Evolutionary conservation across 2,888 invertebrate species (phyloP).

Genomic region (Ectemnius lituratus): DNA sequence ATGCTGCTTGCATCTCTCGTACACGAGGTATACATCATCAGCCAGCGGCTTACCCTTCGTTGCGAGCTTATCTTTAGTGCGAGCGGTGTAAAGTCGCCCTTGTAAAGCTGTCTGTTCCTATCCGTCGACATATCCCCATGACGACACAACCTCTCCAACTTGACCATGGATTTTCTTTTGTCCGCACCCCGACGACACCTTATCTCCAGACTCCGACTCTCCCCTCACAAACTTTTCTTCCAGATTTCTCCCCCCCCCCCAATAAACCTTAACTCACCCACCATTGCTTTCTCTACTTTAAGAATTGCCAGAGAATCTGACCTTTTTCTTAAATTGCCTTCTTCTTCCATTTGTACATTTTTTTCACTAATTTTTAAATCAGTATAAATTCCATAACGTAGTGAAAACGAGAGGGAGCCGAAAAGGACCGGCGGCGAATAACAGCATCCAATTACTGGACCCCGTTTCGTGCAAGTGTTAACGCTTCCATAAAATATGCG

Average conservation of each 20-base stretch:
- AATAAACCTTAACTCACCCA: slow-evolving; percentile 13
- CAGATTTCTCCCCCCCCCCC: too few species aligned
- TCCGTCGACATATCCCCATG: not conserved
- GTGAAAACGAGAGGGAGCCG: too few species aligned
- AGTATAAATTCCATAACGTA: too few species aligned
- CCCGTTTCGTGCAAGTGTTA: slow-evolving; percentile 45
- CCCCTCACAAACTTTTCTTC: not conserved
- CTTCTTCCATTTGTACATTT: too few species aligned
- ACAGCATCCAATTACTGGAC: slow-evolving; percentile 49
- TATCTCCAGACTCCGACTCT: too few species aligned
- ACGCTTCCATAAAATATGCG: slow-evolving; percentile 51
- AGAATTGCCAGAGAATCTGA: too few species aligned
- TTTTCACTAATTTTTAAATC: too few species aligned
- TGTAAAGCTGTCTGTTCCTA: slow-evolving; percentile 39
- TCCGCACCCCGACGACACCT: not conserved
- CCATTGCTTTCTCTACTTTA: not conserved
- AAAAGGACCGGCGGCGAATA: slow-evolving; percentile 17
- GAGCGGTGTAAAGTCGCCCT: slow-evolving; percentile 36
- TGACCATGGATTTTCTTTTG: slow-evolving; percentile 27
- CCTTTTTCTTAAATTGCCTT: too few species aligned
- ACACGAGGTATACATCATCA: slow-evolving; percentile 51
- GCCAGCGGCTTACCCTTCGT: slow-evolving; percentile 56
- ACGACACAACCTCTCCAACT: slow-evolving; percentile 19
- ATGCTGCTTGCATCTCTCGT: slow-evolving; percentile 53
- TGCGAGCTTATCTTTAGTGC: slow-evolving; percentile 17